Evolutionary conservation across 2,888 invertebrate genomes (phyloP).

Genomic region (Chelonus formosanus): DNA sequence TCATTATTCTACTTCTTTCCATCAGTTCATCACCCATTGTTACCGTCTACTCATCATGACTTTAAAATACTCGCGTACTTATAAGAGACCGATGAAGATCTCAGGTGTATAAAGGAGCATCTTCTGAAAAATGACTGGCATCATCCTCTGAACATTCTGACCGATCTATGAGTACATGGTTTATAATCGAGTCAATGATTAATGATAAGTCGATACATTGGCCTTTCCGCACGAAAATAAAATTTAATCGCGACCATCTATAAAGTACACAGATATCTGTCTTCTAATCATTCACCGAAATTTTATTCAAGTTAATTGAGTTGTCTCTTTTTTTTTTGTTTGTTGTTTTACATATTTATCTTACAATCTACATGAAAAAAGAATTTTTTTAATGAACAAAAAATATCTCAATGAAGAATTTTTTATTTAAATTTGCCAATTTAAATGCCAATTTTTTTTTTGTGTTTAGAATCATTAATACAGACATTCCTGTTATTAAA

Average conservation of each 20-base stretch:
- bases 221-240: constrained; percentile 34
- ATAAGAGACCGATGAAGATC: constrained; percentile 38
- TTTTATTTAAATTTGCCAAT: too few species aligned
- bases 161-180: constrained; percentile 32
- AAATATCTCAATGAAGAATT: too few species aligned
- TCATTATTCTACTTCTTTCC: constrained; percentile 24
- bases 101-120: constrained; percentile 30
- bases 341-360: too few species aligned
- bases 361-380: too few species aligned
- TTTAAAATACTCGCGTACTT: constrained; percentile 24
- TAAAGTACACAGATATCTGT: constrained; percentile 21
- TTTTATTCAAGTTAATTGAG: background rate
- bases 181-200: constrained; percentile 43
- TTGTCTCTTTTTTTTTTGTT: constrained; percentile 17
- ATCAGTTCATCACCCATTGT: constrained; percentile 23
- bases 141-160: constrained; percentile 38
- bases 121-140: constrained; percentile 40
- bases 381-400: too few species aligned
- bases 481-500: too few species aligned
- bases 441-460: too few species aligned
- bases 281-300: background rate
- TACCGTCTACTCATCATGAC: constrained; percentile 21
- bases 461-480: too few species aligned
- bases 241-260: constrained; percentile 23
- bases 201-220: constrained; percentile 40